Evolutionary conservation across 64 coral and sea anemone species (phyloP), one percentile per base, ranked within the genome.

Genomic region (Montipora capricornis): DNA sequence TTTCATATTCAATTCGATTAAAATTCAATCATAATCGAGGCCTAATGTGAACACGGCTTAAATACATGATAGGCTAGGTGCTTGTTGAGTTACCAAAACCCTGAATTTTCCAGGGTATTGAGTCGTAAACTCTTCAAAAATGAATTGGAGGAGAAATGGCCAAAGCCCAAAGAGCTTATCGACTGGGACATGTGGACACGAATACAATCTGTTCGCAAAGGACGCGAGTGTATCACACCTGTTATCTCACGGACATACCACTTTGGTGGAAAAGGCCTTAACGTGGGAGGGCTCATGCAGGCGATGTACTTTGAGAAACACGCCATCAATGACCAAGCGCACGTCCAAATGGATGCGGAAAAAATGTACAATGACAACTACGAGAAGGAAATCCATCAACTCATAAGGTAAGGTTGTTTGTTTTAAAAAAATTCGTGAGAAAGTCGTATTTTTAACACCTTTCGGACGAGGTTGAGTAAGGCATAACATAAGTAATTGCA

Each of bases 121-220:
- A 87, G 82, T 19, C 89, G 95, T 48, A 93, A 80, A 8, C 75
- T 97, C 2, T 97, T 94, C 78, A 97, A 97, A 77, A 77, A 78
- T 1, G 95, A 97, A 76, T 69, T 97, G 7, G 95, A 97, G 37
- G 64, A 70, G 1, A 91, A 83, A 1, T 97, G 95, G 92, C 79
- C 93, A 3, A 80, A 80, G 13, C 95, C 92, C 62, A n/a, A 94
- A 1, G 89, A 82, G 11, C 75, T 88, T 8, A 90, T 80, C 1
- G 89, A 97, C n/a, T 97, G 95, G 95, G 95, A 97, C 77, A 97
- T 97, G 82, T 97, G 95, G 95, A 91, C 83, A 69, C 80, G 95
- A 8, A 13, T 20, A 24, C 52, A 68, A 3, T 11, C 76, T 4
- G 74, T 80, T 3, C 76, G 91, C n/a, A 94, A 94, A 70, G 83